Conservation (phyloP, 1,140 invertebrate genomes). For the Brachystomella parvula region DNA sequence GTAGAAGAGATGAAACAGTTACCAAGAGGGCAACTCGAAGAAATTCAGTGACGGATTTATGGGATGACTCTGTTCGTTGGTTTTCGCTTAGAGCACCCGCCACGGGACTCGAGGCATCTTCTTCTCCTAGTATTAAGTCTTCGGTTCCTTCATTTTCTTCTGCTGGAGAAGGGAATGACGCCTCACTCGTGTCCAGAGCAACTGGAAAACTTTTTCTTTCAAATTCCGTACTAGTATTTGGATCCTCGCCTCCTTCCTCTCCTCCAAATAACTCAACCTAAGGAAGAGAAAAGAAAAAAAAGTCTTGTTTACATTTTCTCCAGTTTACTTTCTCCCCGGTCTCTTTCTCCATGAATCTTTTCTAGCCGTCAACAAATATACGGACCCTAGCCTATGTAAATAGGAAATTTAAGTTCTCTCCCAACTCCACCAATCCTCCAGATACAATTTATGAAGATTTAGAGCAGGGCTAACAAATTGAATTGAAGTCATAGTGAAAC, state of each 20-base stretch:
- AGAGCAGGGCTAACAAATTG: not conserved
- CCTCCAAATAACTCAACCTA: conserved; percentile 30
- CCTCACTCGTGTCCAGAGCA: conserved; percentile 30
- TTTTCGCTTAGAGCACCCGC: conserved; percentile 21
- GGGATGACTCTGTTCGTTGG: conserved; percentile 17
- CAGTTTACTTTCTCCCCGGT: conserved; percentile 13
- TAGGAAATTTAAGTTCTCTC: not conserved
- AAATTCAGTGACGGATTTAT: conserved; percentile 30
- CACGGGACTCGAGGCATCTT: not conserved
- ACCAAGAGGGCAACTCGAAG: conserved; percentile 25
- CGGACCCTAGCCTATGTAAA: not conserved
- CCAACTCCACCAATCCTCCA: not conserved
- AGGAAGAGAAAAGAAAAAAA: conserved; percentile 15
- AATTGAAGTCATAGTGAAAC: not conserved
- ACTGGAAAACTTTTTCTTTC: conserved; percentile 24
- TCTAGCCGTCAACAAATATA: not conserved
- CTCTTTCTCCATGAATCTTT: not conserved
- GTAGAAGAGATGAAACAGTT: conserved; percentile 19
- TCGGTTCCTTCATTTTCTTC: conserved; percentile 13
- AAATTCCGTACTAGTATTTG: not conserved
- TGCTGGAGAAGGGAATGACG: conserved; percentile 28
- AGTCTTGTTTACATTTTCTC: conserved; percentile 4
- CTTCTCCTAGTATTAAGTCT: not conserved
- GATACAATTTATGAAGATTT: not conserved
- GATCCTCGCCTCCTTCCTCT: conserved; percentile 8